These are phyloP conservation scores for Megaptera novaeangliae DNA, from an alignment of 2,113 vertebrate genomes.

Conservation along the genomic window DNA sequence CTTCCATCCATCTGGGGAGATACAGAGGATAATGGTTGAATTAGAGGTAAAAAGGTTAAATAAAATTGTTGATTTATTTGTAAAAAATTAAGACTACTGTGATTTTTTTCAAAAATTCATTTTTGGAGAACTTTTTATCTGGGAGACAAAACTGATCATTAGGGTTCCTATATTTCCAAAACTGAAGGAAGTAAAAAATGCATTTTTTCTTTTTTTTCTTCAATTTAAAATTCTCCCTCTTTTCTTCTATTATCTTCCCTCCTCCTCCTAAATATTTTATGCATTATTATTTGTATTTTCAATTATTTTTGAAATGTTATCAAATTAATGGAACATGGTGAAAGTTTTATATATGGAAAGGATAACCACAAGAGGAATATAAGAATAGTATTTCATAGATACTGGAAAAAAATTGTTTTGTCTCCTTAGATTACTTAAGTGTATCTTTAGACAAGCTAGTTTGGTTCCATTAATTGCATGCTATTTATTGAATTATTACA, in stretches of 20 bases:
- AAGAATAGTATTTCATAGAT: not conserved
- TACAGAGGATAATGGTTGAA: not conserved
- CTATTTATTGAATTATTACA: not conserved
- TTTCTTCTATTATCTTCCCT: not conserved
- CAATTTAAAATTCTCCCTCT: not conserved
- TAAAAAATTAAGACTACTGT: not conserved
- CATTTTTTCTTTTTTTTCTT: not conserved
- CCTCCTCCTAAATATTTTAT: not conserved
- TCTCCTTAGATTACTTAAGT: not conserved
- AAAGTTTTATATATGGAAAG: not conserved
- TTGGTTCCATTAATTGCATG: not conserved
- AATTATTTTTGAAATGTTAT: constrained; percentile 9
- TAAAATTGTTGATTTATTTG: not conserved
- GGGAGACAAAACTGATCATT: not conserved
- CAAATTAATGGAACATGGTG: not conserved
- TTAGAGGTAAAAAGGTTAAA: not conserved
- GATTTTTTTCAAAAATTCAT: not conserved
- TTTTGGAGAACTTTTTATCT: not conserved
- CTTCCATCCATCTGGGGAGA: not conserved
- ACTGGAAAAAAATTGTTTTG: not conserved
- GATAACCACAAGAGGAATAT: not conserved
- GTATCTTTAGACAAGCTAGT: not conserved
- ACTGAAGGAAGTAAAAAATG: not conserved
- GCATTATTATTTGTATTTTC: not conserved
- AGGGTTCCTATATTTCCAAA: not conserved